Conservation (phyloP, 64 coral and sea anemone genomes). For the Astreopora myriophthalma region DNA sequence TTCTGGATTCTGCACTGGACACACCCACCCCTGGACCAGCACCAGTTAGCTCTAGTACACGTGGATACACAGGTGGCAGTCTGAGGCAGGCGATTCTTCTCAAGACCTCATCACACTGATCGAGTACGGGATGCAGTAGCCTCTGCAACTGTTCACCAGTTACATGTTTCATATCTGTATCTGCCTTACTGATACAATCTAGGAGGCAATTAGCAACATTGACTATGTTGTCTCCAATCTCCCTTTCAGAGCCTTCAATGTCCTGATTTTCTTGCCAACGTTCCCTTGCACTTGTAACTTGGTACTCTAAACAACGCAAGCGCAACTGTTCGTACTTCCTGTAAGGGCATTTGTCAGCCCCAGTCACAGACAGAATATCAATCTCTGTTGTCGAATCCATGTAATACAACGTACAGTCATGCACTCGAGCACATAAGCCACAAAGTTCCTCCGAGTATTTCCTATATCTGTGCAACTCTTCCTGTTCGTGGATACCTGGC, state of each 20-base stretch:
- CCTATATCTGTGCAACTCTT: not conserved
- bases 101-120: constrained; percentile 56
- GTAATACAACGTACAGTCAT: constrained; percentile 25
- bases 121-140: constrained; percentile 11
- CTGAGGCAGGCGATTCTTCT: constrained; percentile 42
- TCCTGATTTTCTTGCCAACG: constrained; percentile 41
- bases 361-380: constrained; percentile 20
- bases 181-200: constrained; percentile 48
- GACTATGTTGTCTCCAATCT: constrained; percentile 53
- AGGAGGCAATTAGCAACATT: constrained; percentile 39
- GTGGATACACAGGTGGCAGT: constrained; percentile 67
- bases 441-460: constrained; percentile 64
- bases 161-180: constrained; percentile 47
- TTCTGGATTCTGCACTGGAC: constrained; percentile 64
- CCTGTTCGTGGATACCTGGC: constrained; percentile 44
- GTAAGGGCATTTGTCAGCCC: constrained; percentile 29
- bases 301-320: constrained; percentile 40
- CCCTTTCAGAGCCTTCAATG: constrained; percentile 11
- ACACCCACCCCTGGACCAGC: constrained; percentile 63
- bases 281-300: constrained; percentile 43
- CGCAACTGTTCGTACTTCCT: constrained; percentile 28
- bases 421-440: constrained; percentile 44
- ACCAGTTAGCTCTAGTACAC: constrained; percentile 69
- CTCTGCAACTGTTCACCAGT: constrained; percentile 39
- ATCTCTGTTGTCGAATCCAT: constrained; percentile 30